Base-by-base conservation (phyloP, 2,888 invertebrate species). In the Caenorhabditis imperialis region DNA sequence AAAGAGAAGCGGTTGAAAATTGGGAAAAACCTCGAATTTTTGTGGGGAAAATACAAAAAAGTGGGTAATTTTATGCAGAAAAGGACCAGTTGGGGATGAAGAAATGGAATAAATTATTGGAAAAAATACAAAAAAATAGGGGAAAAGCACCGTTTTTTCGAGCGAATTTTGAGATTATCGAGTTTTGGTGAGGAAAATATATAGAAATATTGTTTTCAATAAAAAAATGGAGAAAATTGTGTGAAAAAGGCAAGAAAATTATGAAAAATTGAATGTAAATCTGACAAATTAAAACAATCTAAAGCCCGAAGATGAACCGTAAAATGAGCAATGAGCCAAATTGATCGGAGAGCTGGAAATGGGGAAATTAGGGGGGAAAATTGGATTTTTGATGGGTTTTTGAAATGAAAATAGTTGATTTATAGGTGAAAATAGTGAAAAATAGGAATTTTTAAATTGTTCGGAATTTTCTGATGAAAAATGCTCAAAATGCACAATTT, bases 291-390 rank as follows among this genome's bases (percentile, higher is more conserved):
- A 58, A 48, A 47, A 58, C 10, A 30, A 10, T 7, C 50, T 67
- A 67, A 67, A 67, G 67, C 67, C 67, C 57, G 57, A 25, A 42
- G 35, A 22, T 23, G 57, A 62, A 67, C 67, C 67, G 67, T 67
- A 67, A 40, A 65, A 48, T 35, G 16, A 65, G 38, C 48, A 65
- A 6, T 30, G 6, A n/a, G n/a, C n/a, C 47, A 45, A 35, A 35
- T 22, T 63, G 20, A n/a, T n/a, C n/a, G n/a, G n/a, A n/a, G 30
- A 30, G 44, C 12, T 8, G 25, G 25, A 33, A 40, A 6, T 16
- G 42, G 50, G 38, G 27, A 16, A 40, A 23, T 23, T 37, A 5
- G 27, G n/a, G 23, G 22, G 33, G n/a, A n/a, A 45, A 38, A 14
- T 10, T 5, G 14, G 23, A 23, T n/a, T n/a, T n/a, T n/a, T 30